Base-by-base conservation (phyloP, 2,888 invertebrate species). In the Zaprionus bogoriensis region DNA sequence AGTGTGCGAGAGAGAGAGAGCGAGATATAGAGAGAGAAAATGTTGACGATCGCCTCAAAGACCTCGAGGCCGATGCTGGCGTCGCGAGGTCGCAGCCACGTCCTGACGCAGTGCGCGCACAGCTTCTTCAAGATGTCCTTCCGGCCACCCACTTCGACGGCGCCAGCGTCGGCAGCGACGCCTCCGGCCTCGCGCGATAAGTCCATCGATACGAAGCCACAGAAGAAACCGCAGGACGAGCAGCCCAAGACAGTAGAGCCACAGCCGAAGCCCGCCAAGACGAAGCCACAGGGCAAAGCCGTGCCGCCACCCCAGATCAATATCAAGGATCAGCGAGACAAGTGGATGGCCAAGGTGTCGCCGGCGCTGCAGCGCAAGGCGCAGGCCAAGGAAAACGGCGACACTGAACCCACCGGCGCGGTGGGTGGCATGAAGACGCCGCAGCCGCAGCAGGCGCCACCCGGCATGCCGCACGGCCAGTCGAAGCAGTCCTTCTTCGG, bases 281-380 rank as follows among this genome's bases (percentile, higher is more conserved):
- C 4, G 7, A 10, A 28, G 0, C 20, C 27, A n/a, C 7, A 28
- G 28, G n/a, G n/a, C n/a, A n/a, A n/a, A n/a, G n/a, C n/a, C n/a
- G 12, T 20, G 14, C 22, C 3, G 9, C 45, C 1, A 38, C 42
- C 9, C 3, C 39, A 19, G 45, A 28, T 55, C 23, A 66, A 48
- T 7, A 50, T 77, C 10, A 41, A 71, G 9, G 84, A 82, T 50
- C 81, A 75, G 58, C 60, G 87, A 4, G 84, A 65, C 4, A 80
- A 86, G n/a, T 87, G 81, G 87, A n/a, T 81, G 71, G 83, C 80
- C 10, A 77, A 73, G 9, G 77, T 84, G 0, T 59, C 67, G 5
- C 72, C 77, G 1, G 58, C 69, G 6, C 39, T 57, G 53, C 64
- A 58, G n/a, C 63, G 53, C 2, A 67, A 69, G 25, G 41, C 63